phyloP scores from a whole-genome alignment of 2,113 vertebrate genomes.

The Cheilinus undulatus region DNA sequence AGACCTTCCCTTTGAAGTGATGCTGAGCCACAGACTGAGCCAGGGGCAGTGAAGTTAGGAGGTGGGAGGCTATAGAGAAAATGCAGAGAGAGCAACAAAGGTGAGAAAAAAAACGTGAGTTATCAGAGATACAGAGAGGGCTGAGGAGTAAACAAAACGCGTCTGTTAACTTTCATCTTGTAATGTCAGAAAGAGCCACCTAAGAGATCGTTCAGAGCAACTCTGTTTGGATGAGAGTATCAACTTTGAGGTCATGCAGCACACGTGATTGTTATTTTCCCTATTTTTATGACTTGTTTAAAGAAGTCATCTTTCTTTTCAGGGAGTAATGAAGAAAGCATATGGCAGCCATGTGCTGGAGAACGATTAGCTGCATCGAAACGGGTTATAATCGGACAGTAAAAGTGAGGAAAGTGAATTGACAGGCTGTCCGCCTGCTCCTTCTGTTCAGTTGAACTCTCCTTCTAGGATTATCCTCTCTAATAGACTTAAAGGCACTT shows the following conservation, averaged over 20 bases:
- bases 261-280: constrained; percentile 1
- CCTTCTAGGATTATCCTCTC: constrained; percentile 77
- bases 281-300: constrained; percentile 18
- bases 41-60: constrained; percentile 50
- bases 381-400: constrained; percentile 30
- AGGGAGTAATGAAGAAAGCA: constrained; percentile 51
- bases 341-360: constrained; percentile 64
- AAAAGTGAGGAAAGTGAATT: constrained; percentile 65
- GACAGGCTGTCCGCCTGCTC: constrained; percentile 50
- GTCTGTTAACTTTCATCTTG: neutral
- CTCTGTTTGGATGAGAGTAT: neutral
- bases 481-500: constrained; percentile 83
- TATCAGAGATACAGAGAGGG: neutral
- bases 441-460: constrained; percentile 61
- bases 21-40: constrained; percentile 61
- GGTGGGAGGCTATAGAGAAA: constrained; percentile 43
- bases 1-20: constrained; percentile 77
- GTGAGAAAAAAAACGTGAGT: constrained; percentile 33
- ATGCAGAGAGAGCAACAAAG: constrained; percentile 42
- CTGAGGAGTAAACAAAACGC: constrained; percentile 13
- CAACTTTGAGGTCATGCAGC: neutral
- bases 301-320: constrained; percentile 36
- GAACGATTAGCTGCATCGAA: constrained; percentile 15
- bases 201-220: neutral
- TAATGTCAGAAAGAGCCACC: constrained; percentile 1